phyloP scores from a whole-genome alignment of 2,888 invertebrate species.

The Suillia variegata region DNA sequence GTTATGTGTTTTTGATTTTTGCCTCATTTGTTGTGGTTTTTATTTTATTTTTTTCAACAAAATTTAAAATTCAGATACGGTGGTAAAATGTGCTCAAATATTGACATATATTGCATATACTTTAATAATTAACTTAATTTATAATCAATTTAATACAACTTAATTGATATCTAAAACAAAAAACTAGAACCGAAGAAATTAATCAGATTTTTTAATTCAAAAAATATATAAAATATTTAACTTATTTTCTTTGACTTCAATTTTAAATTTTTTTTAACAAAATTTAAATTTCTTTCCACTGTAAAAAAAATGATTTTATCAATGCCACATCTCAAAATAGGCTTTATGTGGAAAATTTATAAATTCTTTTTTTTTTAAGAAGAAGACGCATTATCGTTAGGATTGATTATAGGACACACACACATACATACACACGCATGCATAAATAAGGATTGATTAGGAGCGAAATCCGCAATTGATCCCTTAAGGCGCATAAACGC shows the following conservation, averaged over 20 bases:
- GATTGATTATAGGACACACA: conserved; percentile 14
- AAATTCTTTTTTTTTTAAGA: background rate
- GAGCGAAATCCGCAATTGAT: conserved; percentile 6
- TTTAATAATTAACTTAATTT: too few species aligned
- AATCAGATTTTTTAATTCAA: too few species aligned
- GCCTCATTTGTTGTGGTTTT: conserved; percentile 15
- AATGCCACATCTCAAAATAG: background rate
- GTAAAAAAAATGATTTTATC: background rate
- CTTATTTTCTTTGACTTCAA: too few species aligned
- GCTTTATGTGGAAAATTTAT: background rate
- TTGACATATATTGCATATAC: too few species aligned
- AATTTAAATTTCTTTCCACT: conserved; percentile 7
- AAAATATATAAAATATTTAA: too few species aligned
- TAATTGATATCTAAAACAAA: too few species aligned
- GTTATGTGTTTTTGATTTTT: conserved; percentile 13
- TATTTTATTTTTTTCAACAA: too few species aligned
- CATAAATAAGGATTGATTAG: conserved; percentile 48
- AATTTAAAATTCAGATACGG: too few species aligned
- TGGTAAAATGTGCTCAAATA: too few species aligned
- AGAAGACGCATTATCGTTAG: conserved; percentile 11
- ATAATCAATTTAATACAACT: too few species aligned
- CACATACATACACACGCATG: conserved; percentile 1
- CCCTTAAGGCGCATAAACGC: conserved; percentile 15
- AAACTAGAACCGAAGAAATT: too few species aligned
- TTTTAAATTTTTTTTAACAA: too few species aligned